These are phyloP conservation scores for Cryptotis parvus DNA, from an alignment of 2,113 vertebrate genomes.

Conservation along the genomic window DNA sequence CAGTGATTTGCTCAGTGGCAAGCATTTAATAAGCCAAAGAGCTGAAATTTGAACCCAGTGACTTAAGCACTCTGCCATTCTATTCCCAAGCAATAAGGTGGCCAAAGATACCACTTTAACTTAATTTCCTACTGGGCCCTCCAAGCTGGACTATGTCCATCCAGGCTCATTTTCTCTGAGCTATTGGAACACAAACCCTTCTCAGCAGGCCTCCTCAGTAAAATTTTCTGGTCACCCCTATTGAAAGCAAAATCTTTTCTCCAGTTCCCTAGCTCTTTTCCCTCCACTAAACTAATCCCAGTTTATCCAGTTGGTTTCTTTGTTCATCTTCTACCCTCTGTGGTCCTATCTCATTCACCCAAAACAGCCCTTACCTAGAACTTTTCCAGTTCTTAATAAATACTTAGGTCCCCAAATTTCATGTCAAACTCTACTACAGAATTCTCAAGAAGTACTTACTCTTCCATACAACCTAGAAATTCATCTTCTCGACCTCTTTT, in stretches of 20 bases:
- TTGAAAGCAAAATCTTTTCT: not conserved
- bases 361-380: not conserved
- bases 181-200: not conserved
- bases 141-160: not conserved
- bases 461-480: too few species aligned
- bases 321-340: not conserved
- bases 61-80: not conserved
- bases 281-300: not conserved
- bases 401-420: not conserved
- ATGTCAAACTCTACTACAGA: not conserved
- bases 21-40: not conserved
- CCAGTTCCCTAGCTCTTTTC: not conserved
- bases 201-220: not conserved
- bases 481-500: too few species aligned
- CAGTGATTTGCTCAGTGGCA: slow-evolving; percentile 7
- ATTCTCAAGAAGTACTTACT: not conserved
- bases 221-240: not conserved
- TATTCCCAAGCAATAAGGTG: not conserved
- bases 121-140: accelerated
- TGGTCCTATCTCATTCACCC: not conserved
- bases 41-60: not conserved
- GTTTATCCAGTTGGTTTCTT: not conserved
- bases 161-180: not conserved
- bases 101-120: not conserved
- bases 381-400: slow-evolving; percentile 11